Evolutionary conservation across 2,113 vertebrate species (phyloP), one percentile per base, ranked within the genome.

Genomic region (Mastomys coucha): DNA sequence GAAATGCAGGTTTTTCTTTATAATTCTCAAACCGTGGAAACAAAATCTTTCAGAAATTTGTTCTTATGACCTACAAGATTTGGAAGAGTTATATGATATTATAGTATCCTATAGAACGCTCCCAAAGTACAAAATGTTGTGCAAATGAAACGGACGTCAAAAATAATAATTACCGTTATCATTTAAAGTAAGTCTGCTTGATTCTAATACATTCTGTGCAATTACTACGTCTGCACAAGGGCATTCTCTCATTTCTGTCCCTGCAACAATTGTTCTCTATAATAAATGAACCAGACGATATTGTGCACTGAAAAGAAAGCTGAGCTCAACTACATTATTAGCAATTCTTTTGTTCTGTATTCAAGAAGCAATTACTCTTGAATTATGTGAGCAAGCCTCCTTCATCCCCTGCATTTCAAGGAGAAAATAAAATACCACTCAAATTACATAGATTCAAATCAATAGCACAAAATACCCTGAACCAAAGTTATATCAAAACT

Each of bases 291-390:
- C 51, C 91, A 92, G 45, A 95, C 26, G 49, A 88, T 88, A 91
- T 76, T 81, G 65, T 89, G 28, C 65, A 89, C 58, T 94, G 56
- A 91, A 97, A 96, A 42, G 42, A 95, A 94, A 92, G 31, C 70
- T 89, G 58, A 94, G n/a, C 92, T 94, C 77, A 80, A 31, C 42
- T 95, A 91, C 91, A 95, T 93, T 91, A 91, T 91, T 94, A 96
- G 89, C 28, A 93, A 81, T 91, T 96, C 16, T 90, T 92, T 96
- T 95, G 45, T 94, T 95, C 96, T 91, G n/a, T 51, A 91, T 96
- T 96, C 65, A 91, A 92, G 70, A 88, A 96, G 58, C 63, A 96
- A 78, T 93, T 95, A 78, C 56, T 92, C 73, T 93, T 94, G 19
- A 87, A 63, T 97, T 96, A 67, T 87, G 39, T 86, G 22, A 94